Evolutionary conservation across 2,797 vertebrate species (phyloP).

Genomic region (Crenuchus spilurus): DNA sequence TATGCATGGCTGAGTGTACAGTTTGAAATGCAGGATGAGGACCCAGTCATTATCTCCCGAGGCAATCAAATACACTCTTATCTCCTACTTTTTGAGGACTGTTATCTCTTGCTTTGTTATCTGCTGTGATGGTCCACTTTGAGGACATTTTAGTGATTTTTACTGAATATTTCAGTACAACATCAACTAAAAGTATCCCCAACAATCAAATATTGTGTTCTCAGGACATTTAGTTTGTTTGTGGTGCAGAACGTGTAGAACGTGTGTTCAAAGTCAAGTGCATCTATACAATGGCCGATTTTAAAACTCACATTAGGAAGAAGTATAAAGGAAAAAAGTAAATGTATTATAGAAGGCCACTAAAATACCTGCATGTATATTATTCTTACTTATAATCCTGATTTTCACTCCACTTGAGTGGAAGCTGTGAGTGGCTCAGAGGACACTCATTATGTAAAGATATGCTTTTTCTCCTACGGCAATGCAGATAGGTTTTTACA

Average conservation of each 20-base stretch:
- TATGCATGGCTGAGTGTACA: conserved; percentile 38
- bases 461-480: conserved; percentile 3
- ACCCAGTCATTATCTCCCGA: conserved; percentile 53
- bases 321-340: background rate
- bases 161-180: conserved; percentile 34
- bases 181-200: conserved; percentile 32
- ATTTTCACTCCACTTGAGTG: conserved; percentile 5
- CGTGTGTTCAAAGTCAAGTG: no score
- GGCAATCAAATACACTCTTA: conserved; percentile 60
- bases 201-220: conserved; percentile 37
- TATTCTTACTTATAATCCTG: background rate
- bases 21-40: conserved; percentile 45
- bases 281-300: background rate
- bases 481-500: background rate
- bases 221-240: conserved; percentile 19
- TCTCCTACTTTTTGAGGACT: conserved; percentile 54
- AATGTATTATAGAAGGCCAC: background rate
- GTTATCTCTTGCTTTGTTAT: conserved; percentile 44
- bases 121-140: conserved; percentile 16
- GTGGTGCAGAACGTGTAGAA: background rate
- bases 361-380: background rate
- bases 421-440: conserved; percentile 1
- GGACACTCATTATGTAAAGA: conserved; percentile 10
- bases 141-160: conserved; percentile 33
- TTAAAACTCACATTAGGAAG: background rate